Evolutionary conservation across 1,140 invertebrate species (phyloP), one percentile per base, ranked within the genome.

Genomic region (Daktulosphaira vitifoliae): DNA sequence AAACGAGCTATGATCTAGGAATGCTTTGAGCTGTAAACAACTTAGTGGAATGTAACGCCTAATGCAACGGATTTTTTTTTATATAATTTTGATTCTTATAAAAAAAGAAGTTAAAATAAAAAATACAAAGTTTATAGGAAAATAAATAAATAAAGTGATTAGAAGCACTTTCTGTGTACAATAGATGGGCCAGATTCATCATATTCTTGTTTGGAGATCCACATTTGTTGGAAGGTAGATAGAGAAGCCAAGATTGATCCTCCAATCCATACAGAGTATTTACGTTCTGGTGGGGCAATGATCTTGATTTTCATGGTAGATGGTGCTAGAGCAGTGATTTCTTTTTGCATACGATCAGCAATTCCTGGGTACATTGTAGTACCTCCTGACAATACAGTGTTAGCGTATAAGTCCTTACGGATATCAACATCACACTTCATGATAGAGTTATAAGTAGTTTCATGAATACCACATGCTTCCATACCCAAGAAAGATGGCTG

Each of bases 321-420:
- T 65, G 84, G 84, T 51, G 86, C 85, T 16, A 90, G 76, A 44
- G 84, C 81, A 50, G 83, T 84, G 70, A 92, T 86, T 75, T 91
- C 89, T 70, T 86, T 83, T 68, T 85, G 81, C 79, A 90, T 84
- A 54, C 88, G 78, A 71, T 89, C 85, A 65, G 85, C 86, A 72
- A 89, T 87, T 78, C 90, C 90, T 59, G 92, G 92, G 79, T 92
- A 96, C 92, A 96, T 96, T 77, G 91, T 95, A 81, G 92, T 94
- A 78, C 93, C 93, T 74, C 93, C 92, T 68, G 92, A 95, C 71
- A 96, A 82, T 68, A 96, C 92, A 69, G 90, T 94, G 82, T 96
- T 96, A 78, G 92, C 90, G 77, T 95, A 96, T 78, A 95, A 79
- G 79, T 95, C 92, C 82, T 91, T 91, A 80, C 89, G 84, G 80